These are phyloP conservation scores for Epirrhoe alternata DNA, from an alignment of 2,888 invertebrate genomes.

Conservation along the genomic window DNA sequence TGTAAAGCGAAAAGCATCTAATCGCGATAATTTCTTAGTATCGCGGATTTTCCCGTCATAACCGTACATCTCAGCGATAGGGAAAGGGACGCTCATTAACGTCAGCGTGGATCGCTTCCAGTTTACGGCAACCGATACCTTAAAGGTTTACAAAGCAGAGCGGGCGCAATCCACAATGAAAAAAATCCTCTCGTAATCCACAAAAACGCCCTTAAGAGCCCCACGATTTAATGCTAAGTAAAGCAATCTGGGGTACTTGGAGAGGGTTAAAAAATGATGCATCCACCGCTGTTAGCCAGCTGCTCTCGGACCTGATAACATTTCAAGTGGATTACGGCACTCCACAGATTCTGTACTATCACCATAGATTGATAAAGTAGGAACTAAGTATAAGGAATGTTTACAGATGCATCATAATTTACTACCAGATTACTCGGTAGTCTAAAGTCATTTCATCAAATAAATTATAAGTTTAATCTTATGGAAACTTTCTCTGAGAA, in stretches of 20 bases:
- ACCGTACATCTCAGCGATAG: slow-evolving; percentile 78
- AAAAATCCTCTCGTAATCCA: slow-evolving; percentile 74
- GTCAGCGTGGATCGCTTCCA: slow-evolving; percentile 73
- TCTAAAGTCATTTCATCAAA: slow-evolving; percentile 70
- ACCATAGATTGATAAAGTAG: background rate
- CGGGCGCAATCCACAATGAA: slow-evolving; percentile 73
- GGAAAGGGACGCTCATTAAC: slow-evolving; percentile 78
- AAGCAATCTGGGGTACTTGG: slow-evolving; percentile 74
- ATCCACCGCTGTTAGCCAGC: slow-evolving; percentile 70
- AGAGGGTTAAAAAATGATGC: slow-evolving; percentile 81
- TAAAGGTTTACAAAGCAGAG: slow-evolving; percentile 80
- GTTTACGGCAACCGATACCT: slow-evolving; percentile 80
- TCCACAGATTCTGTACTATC: slow-evolving; percentile 21
- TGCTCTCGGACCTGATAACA: slow-evolving; percentile 69
- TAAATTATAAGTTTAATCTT: slow-evolving; percentile 80
- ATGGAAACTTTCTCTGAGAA: slow-evolving; percentile 72
- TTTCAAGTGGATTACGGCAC: slow-evolving; percentile 67
- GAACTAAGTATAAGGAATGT: background rate
- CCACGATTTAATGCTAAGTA: slow-evolving; percentile 82
- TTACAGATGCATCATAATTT: slow-evolving; percentile 11
- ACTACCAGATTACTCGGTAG: background rate
- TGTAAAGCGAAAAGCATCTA: slow-evolving; percentile 59
- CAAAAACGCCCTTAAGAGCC: slow-evolving; percentile 73
- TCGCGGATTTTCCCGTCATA: slow-evolving; percentile 66
- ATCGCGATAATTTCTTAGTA: slow-evolving; percentile 67